Conservation (phyloP, 2,888 invertebrate genomes). For the Rhagonycha lutea region DNA sequence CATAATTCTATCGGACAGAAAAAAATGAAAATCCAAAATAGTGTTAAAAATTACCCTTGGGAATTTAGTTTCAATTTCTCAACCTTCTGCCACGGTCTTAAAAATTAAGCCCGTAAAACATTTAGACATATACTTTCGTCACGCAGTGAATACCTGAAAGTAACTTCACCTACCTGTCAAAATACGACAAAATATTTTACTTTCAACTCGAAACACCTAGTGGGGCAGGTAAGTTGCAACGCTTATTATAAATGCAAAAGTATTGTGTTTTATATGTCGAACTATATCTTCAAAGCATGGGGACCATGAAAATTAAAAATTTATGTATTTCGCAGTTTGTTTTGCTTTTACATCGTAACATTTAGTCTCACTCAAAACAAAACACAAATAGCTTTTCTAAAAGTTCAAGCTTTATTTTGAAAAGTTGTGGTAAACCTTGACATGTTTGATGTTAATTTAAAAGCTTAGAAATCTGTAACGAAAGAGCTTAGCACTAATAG, state of each 20-base stretch:
- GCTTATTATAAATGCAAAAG: neutral
- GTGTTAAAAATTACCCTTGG: neutral
- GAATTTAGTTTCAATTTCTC: neutral
- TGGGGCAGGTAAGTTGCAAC: constrained; percentile 6
- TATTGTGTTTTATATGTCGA: neutral
- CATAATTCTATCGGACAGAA: neutral
- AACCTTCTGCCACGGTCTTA: neutral
- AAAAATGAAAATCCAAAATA: neutral
- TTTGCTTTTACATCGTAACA: neutral
- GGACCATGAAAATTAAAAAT: constrained; percentile 19
- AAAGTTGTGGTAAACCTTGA: constrained; percentile 16
- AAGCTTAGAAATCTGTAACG: neutral
- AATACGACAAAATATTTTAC: constrained; percentile 48
- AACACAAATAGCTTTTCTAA: neutral
- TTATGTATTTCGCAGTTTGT: constrained; percentile 4
- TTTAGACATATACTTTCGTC: constrained; percentile 19
- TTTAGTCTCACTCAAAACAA: constrained; percentile 9
- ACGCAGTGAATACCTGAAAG: constrained; percentile 37
- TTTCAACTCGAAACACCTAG: constrained; percentile 25
- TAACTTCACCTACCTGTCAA: constrained; percentile 45
- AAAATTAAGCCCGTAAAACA: constrained; percentile 7
- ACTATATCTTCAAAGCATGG: neutral
- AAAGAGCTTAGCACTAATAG: neutral
- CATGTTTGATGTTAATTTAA: constrained; percentile 14
- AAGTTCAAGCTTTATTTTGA: constrained; percentile 4